These are phyloP conservation scores for Pocillopora meandrina DNA, from an alignment of 92 coral and sea anemone genomes.

Conservation along the genomic window DNA sequence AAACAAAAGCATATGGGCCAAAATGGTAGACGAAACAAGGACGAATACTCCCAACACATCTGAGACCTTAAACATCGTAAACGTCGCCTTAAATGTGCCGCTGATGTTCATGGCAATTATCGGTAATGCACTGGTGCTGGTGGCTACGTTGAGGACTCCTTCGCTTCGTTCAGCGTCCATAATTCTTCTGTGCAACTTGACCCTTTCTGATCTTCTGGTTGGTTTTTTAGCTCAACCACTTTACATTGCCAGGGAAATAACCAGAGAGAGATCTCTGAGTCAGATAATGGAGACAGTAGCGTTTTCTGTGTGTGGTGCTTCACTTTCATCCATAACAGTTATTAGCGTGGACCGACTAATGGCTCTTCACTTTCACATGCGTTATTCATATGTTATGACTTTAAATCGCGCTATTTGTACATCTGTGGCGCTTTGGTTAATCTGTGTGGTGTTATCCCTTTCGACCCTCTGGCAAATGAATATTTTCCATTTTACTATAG, in stretches of 20 bases:
- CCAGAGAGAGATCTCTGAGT: not conserved
- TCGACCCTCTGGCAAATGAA: not conserved
- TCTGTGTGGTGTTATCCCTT: not conserved
- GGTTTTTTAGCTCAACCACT: not conserved
- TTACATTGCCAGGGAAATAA: not conserved
- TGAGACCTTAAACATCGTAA: not conserved
- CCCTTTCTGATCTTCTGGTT: not conserved
- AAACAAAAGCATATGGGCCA: not conserved
- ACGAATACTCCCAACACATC: not conserved
- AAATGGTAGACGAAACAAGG: not conserved
- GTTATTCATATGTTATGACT: not conserved
- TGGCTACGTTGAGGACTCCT: not conserved
- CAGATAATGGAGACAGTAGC: not conserved
- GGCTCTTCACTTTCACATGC: conserved; percentile 27
- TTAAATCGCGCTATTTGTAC: not conserved
- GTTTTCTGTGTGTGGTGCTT: not conserved
- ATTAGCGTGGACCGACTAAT: conserved; percentile 25
- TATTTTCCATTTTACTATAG: not conserved
- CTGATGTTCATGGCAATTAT: not conserved
- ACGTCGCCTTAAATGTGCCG: not conserved
- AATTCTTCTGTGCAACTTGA: not conserved
- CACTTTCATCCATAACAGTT: not conserved
- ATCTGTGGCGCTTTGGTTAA: not conserved
- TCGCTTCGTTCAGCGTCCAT: not conserved
- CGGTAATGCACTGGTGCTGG: not conserved